A percentile compares a stretch with the other conserved stretches of the same genome.
Conservation (phyloP, 1,140 invertebrate species). For the Littorina saxatilis region DNA sequence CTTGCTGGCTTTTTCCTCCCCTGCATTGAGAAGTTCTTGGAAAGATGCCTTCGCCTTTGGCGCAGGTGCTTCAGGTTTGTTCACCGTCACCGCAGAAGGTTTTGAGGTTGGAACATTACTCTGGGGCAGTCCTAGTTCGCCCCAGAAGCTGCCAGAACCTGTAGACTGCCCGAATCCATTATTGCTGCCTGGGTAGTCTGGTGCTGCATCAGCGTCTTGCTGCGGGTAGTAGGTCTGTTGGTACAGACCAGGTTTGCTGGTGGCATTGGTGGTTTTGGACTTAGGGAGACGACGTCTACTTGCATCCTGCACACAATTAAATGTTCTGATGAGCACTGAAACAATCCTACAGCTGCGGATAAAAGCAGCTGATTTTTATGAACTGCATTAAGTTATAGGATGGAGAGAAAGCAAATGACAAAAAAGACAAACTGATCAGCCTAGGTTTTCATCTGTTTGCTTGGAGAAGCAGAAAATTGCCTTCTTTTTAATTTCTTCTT, state of each 20-base stretch:
- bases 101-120: slow-evolving; percentile 15
- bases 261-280: slow-evolving; percentile 36
- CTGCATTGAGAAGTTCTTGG: slow-evolving; percentile 30
- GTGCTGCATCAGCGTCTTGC: not conserved
- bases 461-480: too few species aligned
- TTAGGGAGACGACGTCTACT: slow-evolving; percentile 40
- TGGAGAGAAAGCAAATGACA: too few species aligned
- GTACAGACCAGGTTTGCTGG: slow-evolving; percentile 43
- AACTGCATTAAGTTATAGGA: too few species aligned
- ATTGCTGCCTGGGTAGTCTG: not conserved
- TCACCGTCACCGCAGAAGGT: not conserved
- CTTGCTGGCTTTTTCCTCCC: slow-evolving; percentile 31
- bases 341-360: too few species aligned
- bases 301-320: slow-evolving; percentile 23
- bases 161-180: not conserved
- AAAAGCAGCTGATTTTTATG: too few species aligned
- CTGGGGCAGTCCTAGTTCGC: slow-evolving; percentile 20
- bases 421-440: too few species aligned
- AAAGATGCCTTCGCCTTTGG: slow-evolving; percentile 2
- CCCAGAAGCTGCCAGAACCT: slow-evolving; percentile 12
- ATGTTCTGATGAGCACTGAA: too few species aligned
- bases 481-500: too few species aligned
- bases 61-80: not conserved
- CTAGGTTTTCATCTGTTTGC: too few species aligned
- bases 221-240: slow-evolving; percentile 39